phyloP scores from a whole-genome alignment of 2,113 vertebrate genomes.

The Trichechus manatus region DNA sequence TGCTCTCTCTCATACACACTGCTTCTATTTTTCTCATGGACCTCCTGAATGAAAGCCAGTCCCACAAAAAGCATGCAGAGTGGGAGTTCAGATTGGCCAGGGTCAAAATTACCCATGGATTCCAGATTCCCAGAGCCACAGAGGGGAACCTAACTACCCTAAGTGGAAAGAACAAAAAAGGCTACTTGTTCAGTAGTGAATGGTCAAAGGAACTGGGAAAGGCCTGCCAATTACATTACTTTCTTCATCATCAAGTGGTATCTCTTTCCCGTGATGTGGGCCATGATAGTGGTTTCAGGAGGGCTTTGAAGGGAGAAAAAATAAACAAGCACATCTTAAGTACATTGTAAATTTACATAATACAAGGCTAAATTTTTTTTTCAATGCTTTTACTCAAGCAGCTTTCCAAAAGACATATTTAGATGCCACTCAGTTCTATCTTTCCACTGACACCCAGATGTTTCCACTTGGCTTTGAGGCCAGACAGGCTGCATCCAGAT shows the following conservation, averaged over 20 bases:
- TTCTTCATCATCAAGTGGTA: slow-evolving; percentile 45
- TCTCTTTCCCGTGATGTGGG: slow-evolving; percentile 32
- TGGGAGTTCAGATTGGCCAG: slow-evolving; percentile 17
- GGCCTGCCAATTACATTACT: background rate
- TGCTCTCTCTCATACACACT: slow-evolving; percentile 49
- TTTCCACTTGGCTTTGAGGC: slow-evolving; percentile 65
- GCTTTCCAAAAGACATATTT: slow-evolving; percentile 50
- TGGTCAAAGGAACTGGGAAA: slow-evolving; percentile 57
- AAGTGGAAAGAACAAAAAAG: slow-evolving; percentile 58
- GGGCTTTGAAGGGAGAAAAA: slow-evolving; percentile 19
- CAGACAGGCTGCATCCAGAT: slow-evolving; percentile 86
- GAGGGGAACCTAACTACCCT: background rate
- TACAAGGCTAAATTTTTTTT: background rate
- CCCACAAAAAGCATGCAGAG: slow-evolving; percentile 69
- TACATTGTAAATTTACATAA: background rate
- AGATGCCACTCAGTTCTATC: slow-evolving; percentile 66
- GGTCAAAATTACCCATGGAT: slow-evolving; percentile 61
- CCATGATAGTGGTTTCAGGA: background rate
- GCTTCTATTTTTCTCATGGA: slow-evolving; percentile 71
- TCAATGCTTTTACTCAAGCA: slow-evolving; percentile 63
- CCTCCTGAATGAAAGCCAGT: slow-evolving; percentile 65
- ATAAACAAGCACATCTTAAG: background rate
- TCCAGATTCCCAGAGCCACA: slow-evolving; percentile 51
- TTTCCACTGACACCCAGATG: slow-evolving; percentile 63
- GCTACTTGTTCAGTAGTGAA: slow-evolving; percentile 52